Evolutionary conservation across 2,113 vertebrate genomes (phyloP).

Genomic region (Sialia sialis): DNA sequence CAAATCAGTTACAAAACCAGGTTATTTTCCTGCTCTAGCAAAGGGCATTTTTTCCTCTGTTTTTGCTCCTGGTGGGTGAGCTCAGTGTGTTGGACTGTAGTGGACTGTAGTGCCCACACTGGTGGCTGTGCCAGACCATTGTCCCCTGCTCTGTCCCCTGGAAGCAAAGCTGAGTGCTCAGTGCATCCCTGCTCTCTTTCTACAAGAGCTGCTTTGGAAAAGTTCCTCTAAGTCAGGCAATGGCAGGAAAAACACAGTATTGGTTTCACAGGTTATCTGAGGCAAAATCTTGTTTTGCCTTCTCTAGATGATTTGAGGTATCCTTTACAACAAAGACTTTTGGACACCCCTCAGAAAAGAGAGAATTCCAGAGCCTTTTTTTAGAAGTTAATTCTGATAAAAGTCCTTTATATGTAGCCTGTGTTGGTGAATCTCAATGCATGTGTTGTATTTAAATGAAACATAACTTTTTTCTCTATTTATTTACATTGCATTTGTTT

Average conservation of each 20-base stretch:
- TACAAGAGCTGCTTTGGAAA: not conserved
- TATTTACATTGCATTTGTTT: not conserved
- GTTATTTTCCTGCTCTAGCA: not conserved
- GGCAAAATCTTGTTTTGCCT: not conserved
- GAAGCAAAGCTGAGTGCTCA: not conserved
- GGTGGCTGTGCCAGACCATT: not conserved
- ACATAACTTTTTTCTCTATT: not conserved
- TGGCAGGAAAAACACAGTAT: slow-evolving; percentile 7
- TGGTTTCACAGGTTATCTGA: slow-evolving; percentile 42
- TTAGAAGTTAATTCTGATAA: not conserved
- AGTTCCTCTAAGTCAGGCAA: not conserved
- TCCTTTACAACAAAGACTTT: slow-evolving; percentile 21
- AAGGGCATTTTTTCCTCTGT: not conserved
- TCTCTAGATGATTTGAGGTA: slow-evolving; percentile 35
- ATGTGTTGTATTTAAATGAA: not conserved
- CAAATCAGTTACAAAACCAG: not conserved
- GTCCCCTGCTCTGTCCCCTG: not conserved
- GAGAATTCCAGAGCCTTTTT: not conserved
- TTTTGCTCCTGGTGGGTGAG: not conserved
- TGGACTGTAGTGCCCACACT: not conserved
- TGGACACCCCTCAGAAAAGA: not conserved
- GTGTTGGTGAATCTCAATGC: not conserved
- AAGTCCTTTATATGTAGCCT: not conserved
- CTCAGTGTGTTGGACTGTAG: not conserved
- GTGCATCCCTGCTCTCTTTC: not conserved